Percentiles rank a stretch among this genome's conserved stretches.
These are phyloP conservation scores for Melanargia galathea DNA, from an alignment of 2,888 invertebrate genomes.

Conservation along the genomic window DNA sequence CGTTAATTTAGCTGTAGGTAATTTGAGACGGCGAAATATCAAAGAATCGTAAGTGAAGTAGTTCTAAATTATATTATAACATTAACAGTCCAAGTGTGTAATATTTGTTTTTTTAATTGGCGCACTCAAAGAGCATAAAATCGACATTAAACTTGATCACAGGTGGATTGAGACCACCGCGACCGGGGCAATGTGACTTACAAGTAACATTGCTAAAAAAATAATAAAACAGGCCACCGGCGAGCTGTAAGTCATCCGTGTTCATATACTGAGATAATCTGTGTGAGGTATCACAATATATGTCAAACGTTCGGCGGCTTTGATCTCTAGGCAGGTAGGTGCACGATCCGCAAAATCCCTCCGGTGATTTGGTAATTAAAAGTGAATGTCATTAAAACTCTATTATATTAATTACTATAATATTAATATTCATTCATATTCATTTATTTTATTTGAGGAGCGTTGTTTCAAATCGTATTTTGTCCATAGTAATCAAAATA, in stretches of 20 bases:
- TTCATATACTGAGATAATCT: conserved; percentile 75
- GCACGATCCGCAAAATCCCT: not conserved
- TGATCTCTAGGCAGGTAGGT: conserved; percentile 54
- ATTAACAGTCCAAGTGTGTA: conserved; percentile 28
- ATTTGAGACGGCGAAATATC: conserved; percentile 14
- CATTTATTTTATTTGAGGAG: too few relatives aligned
- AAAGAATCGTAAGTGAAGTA: conserved; percentile 14
- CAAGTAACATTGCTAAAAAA: conserved; percentile 63
- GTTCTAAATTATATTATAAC: conserved; percentile 17
- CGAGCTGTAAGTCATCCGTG: conserved; percentile 71
- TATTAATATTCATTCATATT: too few relatives aligned
- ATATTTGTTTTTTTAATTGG: conserved; percentile 38
- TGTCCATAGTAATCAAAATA: too few relatives aligned
- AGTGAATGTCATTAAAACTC: not conserved
- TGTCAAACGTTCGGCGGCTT: conserved; percentile 73
- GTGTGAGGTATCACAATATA: conserved; percentile 74
- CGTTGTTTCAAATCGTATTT: too few relatives aligned
- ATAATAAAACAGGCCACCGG: conserved; percentile 67
- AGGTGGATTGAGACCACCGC: conserved; percentile 68
- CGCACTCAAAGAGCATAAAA: conserved; percentile 50
- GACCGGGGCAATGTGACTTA: conserved; percentile 75
- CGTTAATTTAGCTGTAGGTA: conserved; percentile 6
- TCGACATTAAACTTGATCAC: conserved; percentile 69
- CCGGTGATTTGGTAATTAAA: not conserved
- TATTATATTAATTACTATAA: not conserved